Evolutionary conservation across 1,140 invertebrate species (phyloP).

Genomic region (Patella vulgata): DNA sequence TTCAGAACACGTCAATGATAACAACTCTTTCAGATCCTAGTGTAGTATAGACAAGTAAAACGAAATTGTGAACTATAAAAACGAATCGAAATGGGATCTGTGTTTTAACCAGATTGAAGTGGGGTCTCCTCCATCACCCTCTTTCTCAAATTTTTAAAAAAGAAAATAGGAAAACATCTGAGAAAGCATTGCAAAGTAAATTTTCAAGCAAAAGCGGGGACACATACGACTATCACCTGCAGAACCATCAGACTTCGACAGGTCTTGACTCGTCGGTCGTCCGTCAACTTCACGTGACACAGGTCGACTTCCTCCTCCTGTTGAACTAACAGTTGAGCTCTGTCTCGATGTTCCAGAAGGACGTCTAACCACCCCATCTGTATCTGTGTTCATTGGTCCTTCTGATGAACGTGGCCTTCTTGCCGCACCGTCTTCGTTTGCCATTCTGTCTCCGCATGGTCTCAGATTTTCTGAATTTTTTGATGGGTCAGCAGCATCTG

Average conservation of each 20-base stretch:
- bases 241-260: not conserved
- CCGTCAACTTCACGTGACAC: too few relatives aligned
- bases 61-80: too few relatives aligned
- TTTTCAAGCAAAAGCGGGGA: constrained; percentile 6
- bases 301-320: not conserved
- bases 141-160: too few relatives aligned
- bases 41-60: too few relatives aligned
- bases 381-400: not conserved
- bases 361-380: not conserved
- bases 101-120: too few relatives aligned
- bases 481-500: not conserved
- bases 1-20: too few relatives aligned
- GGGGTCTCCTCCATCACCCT: too few relatives aligned
- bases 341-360: not conserved
- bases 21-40: too few relatives aligned
- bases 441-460: not conserved
- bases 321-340: not conserved
- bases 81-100: too few relatives aligned
- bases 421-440: not conserved
- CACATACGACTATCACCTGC: constrained; percentile 24
- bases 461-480: not conserved
- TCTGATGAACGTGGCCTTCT: constrained; percentile 7
- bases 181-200: too few relatives aligned
- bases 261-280: too few relatives aligned
- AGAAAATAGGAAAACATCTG: too few relatives aligned